These are phyloP conservation scores for Listronotus oregonensis DNA, from an alignment of 1,140 invertebrate genomes.

Conservation along the genomic window DNA sequence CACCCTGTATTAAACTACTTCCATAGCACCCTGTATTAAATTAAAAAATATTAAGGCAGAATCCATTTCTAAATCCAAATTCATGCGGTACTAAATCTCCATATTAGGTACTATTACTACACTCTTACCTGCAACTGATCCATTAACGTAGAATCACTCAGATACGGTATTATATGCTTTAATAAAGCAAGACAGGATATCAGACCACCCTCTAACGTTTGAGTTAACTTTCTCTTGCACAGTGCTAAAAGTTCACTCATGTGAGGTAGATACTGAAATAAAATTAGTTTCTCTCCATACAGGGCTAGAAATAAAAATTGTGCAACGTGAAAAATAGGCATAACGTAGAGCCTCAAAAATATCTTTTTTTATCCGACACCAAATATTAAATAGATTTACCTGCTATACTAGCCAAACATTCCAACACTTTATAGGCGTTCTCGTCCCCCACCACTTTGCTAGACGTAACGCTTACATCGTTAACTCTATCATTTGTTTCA, in stretches of 20 bases:
- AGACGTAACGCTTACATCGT: constrained; percentile 61
- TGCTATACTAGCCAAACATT: constrained; percentile 85
- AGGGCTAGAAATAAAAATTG: constrained; percentile 63
- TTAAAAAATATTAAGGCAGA: too few relatives aligned
- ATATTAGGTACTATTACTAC: too few relatives aligned
- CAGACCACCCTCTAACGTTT: constrained; percentile 85
- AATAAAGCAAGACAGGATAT: constrained; percentile 83
- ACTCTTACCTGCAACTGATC: constrained; percentile 75
- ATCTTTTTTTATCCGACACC: too few relatives aligned
- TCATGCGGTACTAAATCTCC: too few relatives aligned
- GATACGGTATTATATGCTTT: constrained; percentile 77
- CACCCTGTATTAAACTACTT: too few relatives aligned
- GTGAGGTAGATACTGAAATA: constrained; percentile 93
- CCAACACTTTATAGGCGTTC: constrained; percentile 80
- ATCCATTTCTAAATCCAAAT: too few relatives aligned
- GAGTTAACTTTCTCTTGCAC: constrained; percentile 77
- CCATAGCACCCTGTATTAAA: too few relatives aligned
- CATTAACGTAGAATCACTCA: constrained; percentile 86
- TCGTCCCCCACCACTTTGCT: constrained; percentile 75
- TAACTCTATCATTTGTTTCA: constrained; percentile 52
- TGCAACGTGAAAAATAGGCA: too few relatives aligned
- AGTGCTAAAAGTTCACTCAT: constrained; percentile 81
- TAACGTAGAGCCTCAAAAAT: too few relatives aligned
- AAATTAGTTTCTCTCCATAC: constrained; percentile 92
- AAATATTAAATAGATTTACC: too few relatives aligned